Conservation (phyloP, 2,113 vertebrate genomes). For the Ceratotherium simum region DNA sequence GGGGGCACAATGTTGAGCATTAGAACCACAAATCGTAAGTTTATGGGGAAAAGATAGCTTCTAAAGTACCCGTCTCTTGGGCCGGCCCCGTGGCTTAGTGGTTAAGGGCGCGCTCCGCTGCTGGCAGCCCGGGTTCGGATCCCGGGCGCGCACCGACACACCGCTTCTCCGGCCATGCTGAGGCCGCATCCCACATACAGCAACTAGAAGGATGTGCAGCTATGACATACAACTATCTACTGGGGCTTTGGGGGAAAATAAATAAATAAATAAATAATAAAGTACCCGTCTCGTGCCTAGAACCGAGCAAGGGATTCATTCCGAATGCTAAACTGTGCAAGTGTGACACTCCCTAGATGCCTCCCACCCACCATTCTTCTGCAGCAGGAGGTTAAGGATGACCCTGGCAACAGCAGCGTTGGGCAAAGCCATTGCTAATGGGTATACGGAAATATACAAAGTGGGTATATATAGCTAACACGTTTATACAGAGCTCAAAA, state of each 20-base stretch:
- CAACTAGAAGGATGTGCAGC: too few species aligned
- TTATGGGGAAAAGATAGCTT: not conserved
- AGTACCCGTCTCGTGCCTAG: not conserved
- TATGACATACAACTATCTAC: too few species aligned
- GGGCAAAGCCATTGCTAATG: not conserved
- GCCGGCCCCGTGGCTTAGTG: too few species aligned
- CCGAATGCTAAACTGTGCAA: not conserved
- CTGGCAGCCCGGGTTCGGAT: too few species aligned
- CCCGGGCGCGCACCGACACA: too few species aligned
- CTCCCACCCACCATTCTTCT: not conserved
- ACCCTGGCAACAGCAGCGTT: not conserved
- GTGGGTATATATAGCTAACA: not conserved
- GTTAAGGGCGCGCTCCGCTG: too few species aligned
- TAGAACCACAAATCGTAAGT: not conserved
- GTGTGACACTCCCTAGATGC: accelerated
- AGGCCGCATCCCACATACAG: too few species aligned
- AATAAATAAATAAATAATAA: too few species aligned
- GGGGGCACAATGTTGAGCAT: not conserved
- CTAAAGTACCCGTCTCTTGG: not conserved
- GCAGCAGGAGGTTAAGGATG: not conserved
- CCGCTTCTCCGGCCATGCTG: too few species aligned
- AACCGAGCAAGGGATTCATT: not conserved
- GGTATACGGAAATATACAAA: not conserved
- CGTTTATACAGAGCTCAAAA: not conserved
- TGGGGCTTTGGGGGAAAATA: too few species aligned